These are phyloP conservation scores for Cotesia typhae DNA, from an alignment of 1,140 invertebrate species.

Conservation along the genomic window DNA sequence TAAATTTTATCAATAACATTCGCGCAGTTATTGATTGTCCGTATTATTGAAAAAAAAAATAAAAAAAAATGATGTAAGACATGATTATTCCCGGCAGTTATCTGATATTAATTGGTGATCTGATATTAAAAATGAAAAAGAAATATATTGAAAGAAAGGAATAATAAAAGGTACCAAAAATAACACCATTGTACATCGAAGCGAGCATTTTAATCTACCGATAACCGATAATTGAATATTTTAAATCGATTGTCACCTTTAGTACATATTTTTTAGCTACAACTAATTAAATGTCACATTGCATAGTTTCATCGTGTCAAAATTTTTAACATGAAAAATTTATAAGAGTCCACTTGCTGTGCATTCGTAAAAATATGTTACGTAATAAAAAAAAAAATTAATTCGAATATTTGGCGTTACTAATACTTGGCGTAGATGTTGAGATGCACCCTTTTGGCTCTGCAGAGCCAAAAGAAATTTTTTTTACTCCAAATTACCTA, in stretches of 20 bases:
- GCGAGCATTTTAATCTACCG: conserved; percentile 21
- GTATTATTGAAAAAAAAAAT: background rate
- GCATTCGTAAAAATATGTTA: too few relatives aligned
- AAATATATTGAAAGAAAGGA: background rate
- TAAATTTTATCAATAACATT: too few relatives aligned
- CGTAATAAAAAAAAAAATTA: too few relatives aligned
- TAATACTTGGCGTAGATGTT: too few relatives aligned
- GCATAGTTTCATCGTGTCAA: too few relatives aligned
- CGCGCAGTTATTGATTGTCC: background rate
- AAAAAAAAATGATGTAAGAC: background rate
- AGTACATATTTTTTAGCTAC: background rate
- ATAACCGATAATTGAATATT: conserved; percentile 20
- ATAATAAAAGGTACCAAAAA: background rate
- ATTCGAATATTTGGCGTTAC: too few relatives aligned
- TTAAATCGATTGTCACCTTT: conserved; percentile 21
- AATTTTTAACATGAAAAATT: too few relatives aligned
- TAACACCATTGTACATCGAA: conserved; percentile 29
- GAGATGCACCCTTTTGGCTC: too few relatives aligned
- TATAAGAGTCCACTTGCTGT: too few relatives aligned
- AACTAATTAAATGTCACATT: background rate
- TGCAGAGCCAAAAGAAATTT: too few relatives aligned
- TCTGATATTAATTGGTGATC: too few relatives aligned
- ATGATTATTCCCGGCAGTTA: background rate
- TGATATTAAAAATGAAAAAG: background rate
- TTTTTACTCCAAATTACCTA: too few relatives aligned